Conservation (phyloP, 2,797 vertebrate genomes). For the Lepus oiostolus region DNA sequence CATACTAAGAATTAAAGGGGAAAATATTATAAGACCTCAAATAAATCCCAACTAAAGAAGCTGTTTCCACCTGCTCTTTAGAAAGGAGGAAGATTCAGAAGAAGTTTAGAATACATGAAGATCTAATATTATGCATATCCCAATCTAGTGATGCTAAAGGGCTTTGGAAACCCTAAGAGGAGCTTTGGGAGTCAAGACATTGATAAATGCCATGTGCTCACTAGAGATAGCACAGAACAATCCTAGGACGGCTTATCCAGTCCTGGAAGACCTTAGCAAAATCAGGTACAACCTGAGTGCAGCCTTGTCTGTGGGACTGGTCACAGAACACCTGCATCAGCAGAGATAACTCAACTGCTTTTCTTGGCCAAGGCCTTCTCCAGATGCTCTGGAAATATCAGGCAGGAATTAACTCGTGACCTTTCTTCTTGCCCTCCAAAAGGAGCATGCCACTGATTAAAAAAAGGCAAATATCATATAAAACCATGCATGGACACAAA, state of each 20-base stretch:
- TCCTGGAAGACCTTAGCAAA: not conserved
- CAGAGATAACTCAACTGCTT: not conserved
- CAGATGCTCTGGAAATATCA: not conserved
- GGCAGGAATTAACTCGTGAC: slow-evolving; percentile 17
- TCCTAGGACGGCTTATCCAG: not conserved
- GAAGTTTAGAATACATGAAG: slow-evolving; percentile 9
- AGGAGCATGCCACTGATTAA: not conserved
- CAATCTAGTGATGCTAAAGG: not conserved
- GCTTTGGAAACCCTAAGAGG: not conserved
- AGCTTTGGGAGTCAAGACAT: not conserved
- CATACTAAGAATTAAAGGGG: slow-evolving; percentile 1
- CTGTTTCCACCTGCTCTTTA: not conserved
- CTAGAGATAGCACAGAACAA: not conserved
- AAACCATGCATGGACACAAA: not conserved
- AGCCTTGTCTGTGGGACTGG: not conserved
- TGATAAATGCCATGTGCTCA: not conserved
- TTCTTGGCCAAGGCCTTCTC: not conserved
- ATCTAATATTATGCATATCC: not conserved
- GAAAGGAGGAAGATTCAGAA: not conserved
- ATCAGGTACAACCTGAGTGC: not conserved
- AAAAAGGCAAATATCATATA: slow-evolving; percentile 21
- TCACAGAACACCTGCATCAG: not conserved
- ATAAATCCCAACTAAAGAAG: slow-evolving; percentile 13
- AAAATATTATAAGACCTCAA: not conserved
- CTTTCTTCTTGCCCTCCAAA: not conserved